Conservation (phyloP, 2,888 invertebrate genomes). For the Chaitophorus viminalis region DNA sequence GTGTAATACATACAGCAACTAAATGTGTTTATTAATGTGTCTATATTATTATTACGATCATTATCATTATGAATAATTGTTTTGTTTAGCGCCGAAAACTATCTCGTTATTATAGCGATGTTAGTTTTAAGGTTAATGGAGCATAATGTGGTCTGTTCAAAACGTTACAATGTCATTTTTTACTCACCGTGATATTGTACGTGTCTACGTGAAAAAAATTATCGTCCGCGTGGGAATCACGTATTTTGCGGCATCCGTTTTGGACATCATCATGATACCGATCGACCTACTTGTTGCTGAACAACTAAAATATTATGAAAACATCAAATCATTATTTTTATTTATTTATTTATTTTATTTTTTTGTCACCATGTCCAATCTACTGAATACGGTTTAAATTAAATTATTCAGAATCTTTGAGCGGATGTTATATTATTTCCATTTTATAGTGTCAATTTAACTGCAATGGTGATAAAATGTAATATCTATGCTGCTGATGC, state of each 20-base stretch:
- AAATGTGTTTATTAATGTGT: too few relatives aligned
- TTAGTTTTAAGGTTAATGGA: neutral
- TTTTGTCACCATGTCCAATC: neutral
- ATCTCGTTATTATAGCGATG: too few relatives aligned
- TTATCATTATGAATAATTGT: too few relatives aligned
- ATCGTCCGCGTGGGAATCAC: slow-evolving; percentile 28
- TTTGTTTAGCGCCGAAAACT: too few relatives aligned
- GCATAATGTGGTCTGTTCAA: neutral
- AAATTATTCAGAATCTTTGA: neutral
- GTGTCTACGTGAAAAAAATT: neutral
- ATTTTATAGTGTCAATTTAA: neutral
- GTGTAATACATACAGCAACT: too few relatives aligned
- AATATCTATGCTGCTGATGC: neutral
- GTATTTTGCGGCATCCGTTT: slow-evolving; percentile 10
- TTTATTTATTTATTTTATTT: neutral
- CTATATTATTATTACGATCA: too few relatives aligned
- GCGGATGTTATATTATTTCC: neutral
- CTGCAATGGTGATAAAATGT: neutral
- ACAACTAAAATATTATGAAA: slow-evolving; percentile 15
- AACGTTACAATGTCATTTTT: neutral
- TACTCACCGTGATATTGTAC: neutral
- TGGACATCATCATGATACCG: slow-evolving; percentile 9
- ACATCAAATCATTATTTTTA: too few relatives aligned
- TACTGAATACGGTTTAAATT: neutral
- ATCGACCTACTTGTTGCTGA: slow-evolving; percentile 35